Percentiles rank a stretch among this genome's conserved stretches.
phyloP scores from a whole-genome alignment of 2,888 invertebrate genomes.

The Torymus auratus region DNA sequence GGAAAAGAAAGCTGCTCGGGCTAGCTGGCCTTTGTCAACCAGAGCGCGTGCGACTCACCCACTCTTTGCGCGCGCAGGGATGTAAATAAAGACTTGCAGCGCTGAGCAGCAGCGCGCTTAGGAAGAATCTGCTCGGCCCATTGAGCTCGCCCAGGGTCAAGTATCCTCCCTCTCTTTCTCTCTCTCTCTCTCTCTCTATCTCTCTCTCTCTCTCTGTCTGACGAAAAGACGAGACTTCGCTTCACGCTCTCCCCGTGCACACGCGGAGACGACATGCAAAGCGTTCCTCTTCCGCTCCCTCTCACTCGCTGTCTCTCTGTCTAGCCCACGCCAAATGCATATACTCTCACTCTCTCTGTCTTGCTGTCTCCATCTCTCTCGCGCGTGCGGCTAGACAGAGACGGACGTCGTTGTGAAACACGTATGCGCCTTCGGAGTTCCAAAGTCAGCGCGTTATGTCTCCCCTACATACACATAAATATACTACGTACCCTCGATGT shows the following conservation, averaged over 20 bases:
- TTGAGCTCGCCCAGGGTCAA: slow-evolving; percentile 32
- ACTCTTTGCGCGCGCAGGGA: neutral
- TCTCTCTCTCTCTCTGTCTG: slow-evolving; percentile 19
- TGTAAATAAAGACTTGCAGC: slow-evolving; percentile 10
- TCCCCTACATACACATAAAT: no score
- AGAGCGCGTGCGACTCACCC: no score
- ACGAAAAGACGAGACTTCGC: neutral
- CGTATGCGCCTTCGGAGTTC: neutral
- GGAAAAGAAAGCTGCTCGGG: neutral
- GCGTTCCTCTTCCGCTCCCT: neutral
- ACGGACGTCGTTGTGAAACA: slow-evolving; percentile 35
- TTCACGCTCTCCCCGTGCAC: neutral
- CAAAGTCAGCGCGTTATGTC: no score
- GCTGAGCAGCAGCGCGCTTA: neutral
- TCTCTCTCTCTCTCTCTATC: neutral
- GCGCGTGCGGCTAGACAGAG: slow-evolving; percentile 13
- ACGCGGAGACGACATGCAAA: slow-evolving; percentile 37
- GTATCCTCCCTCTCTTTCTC: slow-evolving; percentile 19
- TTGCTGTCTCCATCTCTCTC: slow-evolving; percentile 10
- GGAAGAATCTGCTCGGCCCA: neutral
- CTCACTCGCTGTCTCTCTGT: slow-evolving; percentile 1
- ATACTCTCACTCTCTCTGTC: neutral
- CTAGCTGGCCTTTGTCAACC: neutral
- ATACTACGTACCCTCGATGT: no score
- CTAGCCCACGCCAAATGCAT: neutral